These are phyloP conservation scores for Myoxocephalus aenaeus DNA, from an alignment of 2,797 vertebrate genomes.

Conservation along the genomic window DNA sequence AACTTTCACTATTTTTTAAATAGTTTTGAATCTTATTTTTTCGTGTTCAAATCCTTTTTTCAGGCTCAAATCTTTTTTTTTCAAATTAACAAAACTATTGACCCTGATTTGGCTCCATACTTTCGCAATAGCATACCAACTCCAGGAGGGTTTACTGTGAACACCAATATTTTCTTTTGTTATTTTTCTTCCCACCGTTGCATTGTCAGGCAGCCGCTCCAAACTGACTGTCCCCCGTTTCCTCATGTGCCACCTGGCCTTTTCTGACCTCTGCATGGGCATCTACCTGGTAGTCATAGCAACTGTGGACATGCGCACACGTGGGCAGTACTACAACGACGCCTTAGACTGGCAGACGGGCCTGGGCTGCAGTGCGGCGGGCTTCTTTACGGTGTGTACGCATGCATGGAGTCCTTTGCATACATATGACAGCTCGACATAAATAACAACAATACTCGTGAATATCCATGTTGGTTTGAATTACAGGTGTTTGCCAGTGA, in stretches of 20 bases:
- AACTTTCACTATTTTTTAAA: too few relatives aligned
- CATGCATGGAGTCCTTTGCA: not conserved
- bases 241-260: slow-evolving; percentile 97
- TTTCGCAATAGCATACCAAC: not conserved
- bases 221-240: slow-evolving; percentile 96
- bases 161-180: not conserved
- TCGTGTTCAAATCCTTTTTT: too few relatives aligned
- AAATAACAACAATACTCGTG: not conserved
- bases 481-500: slow-evolving; percentile 93
- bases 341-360: slow-evolving; percentile 96
- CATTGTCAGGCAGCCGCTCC: slow-evolving; percentile 83
- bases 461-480: not conserved
- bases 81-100: too few relatives aligned
- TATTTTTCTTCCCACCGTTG: slow-evolving; percentile 1
- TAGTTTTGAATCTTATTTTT: too few relatives aligned
- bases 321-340: slow-evolving; percentile 92
- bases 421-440: not conserved
- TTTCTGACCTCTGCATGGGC: slow-evolving; percentile 97
- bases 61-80: too few relatives aligned
- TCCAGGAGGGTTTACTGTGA: not conserved
- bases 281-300: slow-evolving; percentile 94
- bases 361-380: slow-evolving; percentile 89
- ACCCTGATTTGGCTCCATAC: too few relatives aligned
- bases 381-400: slow-evolving; percentile 90
- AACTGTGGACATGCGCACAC: slow-evolving; percentile 89